Base-by-base conservation (phyloP, 1,140 invertebrate genomes). In the Cydia fagiglandana region DNA sequence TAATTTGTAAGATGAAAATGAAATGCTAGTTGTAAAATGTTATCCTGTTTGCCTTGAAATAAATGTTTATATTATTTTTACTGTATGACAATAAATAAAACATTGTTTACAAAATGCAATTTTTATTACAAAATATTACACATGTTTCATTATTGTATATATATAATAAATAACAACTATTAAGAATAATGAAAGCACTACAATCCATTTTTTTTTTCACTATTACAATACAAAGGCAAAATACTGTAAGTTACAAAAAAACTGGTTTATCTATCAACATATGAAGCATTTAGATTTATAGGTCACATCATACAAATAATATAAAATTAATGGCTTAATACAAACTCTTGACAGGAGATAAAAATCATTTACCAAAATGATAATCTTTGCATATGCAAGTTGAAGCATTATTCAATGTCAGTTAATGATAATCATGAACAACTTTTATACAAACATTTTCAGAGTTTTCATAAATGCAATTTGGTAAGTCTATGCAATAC, bases 101-200 rank as follows among this genome's bases (percentile, higher is more conserved):
- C 34, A 10, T 70, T 68, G 13, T 68, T 45, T 70, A 41, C 34
- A 45, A 61, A 70, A 70, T 70, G n/a, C 15, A 38, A 28, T 41
- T 70, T 70, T 70, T 70, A 70, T 70, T 70, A 70, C 66, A 70
- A 70, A 74, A 53, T 74, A 56, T 74, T 74, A 74, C 73, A 74
- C 73, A 74, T 53, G 45, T 50, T 53, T 53, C 30, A 28, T 61
- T 61, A 61, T 61, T 20, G 20, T 61, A n/a, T 50, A 74, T 74
- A 74, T 74, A 20, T 74, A 70, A 70, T 70, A 41, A 70, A 70
- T 70, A 70, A 70, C 34, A 38, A 70, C 66, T 70, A 70, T 70
- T 68, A 34, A 17, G 66, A 45, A 17, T 68, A 68, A 38, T 38
- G 34, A 70, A 70, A 38, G 38, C 66, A n/a, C 66, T 70, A 70